Base-by-base conservation (phyloP, 1,140 invertebrate species). In the Thalassaphorura encarpata region DNA sequence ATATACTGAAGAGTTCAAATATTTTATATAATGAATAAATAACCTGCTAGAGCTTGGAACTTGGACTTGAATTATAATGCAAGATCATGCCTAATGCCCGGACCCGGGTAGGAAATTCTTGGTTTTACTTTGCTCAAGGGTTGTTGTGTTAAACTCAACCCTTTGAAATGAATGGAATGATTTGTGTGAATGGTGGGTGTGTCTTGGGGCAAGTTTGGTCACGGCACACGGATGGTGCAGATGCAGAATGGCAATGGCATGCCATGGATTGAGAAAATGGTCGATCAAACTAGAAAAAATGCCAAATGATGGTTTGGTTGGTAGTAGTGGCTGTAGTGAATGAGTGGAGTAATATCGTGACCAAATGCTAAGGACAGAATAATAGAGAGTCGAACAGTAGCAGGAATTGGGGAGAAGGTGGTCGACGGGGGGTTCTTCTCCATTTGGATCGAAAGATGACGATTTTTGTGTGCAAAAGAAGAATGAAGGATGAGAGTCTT, bases 321-420 rank as follows among this genome's bases (percentile, higher is more conserved):
- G n/a, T 13, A 24, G n/a, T 24, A 49, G n/a, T 49, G 16, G 46
- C 6, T 27, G 4, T 28, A 24, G 13, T 16, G 8, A 16, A 21
- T 51, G 11, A 51, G 16, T 47, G 33, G 33, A 18, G 15, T 39
- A 51, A 27, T 49, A 52, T 56, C 54, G 54, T 56, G 54, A 50
- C 48, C 54, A 56, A 51, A 56, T 42, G 54, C 54, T 56, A 51
- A 56, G 54, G 43, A 18, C 46, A 43, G 33, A 23, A 42, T 56
- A 50, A 56, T 56, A 45, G 50, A 36, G 49, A 46, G 50, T 52
- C 48, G 50, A 58, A 58, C 56, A 58, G 56, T 58, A 58, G 56
- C 56, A 52, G 50, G 56, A 58, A 58, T 58, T 52, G 56, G 50
- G 54, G 41, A 52, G 23, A 56, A 28, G 40, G 52, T 43, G 28